These are phyloP conservation scores for Rutpela maculata DNA, from an alignment of 2,888 invertebrate species.

Conservation along the genomic window DNA sequence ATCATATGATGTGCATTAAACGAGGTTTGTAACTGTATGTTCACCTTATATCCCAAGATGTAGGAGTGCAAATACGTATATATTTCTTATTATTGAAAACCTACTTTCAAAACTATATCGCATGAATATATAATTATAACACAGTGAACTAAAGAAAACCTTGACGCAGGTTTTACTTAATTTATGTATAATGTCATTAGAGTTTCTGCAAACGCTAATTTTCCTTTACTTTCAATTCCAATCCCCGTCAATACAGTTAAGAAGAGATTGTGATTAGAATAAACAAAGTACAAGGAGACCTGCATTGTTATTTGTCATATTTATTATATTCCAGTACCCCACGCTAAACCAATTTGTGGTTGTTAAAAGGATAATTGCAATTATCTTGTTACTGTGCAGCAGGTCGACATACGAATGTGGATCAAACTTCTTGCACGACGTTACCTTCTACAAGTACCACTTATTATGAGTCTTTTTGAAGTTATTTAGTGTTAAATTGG, in stretches of 20 bases:
- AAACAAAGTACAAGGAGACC: constrained; percentile 39
- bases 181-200: constrained; percentile 30
- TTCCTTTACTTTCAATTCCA: constrained; percentile 35
- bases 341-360: constrained; percentile 1
- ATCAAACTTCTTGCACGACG: neutral
- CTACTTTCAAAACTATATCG: constrained; percentile 9
- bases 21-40: constrained; percentile 18
- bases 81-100: constrained; percentile 7
- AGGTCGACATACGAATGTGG: neutral
- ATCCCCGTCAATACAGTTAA: neutral
- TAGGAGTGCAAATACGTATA: constrained; percentile 1
- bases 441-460: neutral
- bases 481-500: neutral
- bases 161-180: constrained; percentile 22
- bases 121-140: neutral
- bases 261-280: constrained; percentile 35
- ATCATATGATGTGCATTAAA: neutral
- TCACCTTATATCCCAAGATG: constrained; percentile 9
- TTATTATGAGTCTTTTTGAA: neutral
- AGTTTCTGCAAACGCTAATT: constrained; percentile 36
- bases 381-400: neutral
- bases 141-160: constrained; percentile 26
- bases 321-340: neutral
- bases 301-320: constrained; percentile 2
- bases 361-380: neutral